Conservation (phyloP, 2,888 invertebrate species). For the Seira musarum region DNA sequence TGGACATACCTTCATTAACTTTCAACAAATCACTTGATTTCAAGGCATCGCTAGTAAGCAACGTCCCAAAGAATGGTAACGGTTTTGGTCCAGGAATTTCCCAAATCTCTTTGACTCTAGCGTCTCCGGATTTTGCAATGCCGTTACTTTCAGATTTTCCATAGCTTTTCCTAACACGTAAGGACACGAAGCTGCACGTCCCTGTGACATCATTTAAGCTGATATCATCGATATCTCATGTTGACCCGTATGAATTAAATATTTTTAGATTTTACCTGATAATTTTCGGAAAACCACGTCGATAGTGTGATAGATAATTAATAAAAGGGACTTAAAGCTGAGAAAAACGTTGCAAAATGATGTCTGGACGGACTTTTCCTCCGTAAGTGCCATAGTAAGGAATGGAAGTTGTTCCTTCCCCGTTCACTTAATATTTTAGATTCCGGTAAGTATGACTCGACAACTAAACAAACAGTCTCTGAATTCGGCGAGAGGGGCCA, state of each 20-base stretch:
- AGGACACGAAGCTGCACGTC: not conserved
- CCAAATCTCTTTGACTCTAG: slow-evolving; percentile 47
- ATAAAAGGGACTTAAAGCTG: slow-evolving; percentile 38
- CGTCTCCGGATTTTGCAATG: no score
- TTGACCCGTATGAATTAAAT: not conserved
- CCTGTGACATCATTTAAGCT: not conserved
- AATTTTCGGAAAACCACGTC: slow-evolving; percentile 10
- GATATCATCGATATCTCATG: not conserved
- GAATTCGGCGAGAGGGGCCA: no score
- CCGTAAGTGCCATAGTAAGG: not conserved
- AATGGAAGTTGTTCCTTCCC: not conserved
- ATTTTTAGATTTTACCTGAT: slow-evolving; percentile 24
- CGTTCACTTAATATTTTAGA: not conserved
- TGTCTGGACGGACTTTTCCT: not conserved
- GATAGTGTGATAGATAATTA: slow-evolving; percentile 33
- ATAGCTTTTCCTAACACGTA: not conserved
- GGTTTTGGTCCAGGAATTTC: slow-evolving; percentile 82
- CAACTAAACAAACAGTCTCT: no score
- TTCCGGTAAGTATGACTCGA: no score
- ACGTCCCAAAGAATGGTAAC: slow-evolving; percentile 84
- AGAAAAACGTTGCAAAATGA: slow-evolving; percentile 35
- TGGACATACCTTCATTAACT: slow-evolving; percentile 80
- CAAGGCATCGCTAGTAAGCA: slow-evolving; percentile 41
- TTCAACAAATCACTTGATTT: slow-evolving; percentile 80
- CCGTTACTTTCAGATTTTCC: no score